Evolutionary conservation across 2,113 vertebrate genomes (phyloP).

Genomic region (Asarcornis scutulata): DNA sequence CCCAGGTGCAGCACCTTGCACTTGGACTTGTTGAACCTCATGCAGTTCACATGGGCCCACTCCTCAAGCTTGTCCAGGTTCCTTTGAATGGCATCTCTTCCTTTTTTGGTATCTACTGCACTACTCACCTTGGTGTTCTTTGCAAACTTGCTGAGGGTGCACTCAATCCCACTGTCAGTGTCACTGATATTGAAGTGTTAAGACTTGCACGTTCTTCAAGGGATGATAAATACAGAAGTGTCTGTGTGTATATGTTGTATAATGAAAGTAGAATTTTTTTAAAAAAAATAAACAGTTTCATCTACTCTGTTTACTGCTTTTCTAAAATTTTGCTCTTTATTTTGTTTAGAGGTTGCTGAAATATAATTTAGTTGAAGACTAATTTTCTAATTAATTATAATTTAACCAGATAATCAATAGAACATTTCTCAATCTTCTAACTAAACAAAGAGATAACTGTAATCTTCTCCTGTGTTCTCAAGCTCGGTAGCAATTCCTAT

Average conservation of each 20-base stretch:
- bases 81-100: no score
- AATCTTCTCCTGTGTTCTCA: background rate
- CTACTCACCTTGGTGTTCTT: no score
- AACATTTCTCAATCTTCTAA: background rate
- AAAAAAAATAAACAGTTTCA: background rate
- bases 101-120: no score
- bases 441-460: background rate
- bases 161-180: no score
- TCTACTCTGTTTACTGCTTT: background rate
- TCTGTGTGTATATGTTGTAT: background rate
- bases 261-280: background rate
- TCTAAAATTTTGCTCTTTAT: background rate
- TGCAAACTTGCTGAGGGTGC: no score
- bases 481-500: background rate
- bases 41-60: no score
- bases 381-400: slow-evolving; percentile 40
- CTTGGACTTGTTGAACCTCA: no score
- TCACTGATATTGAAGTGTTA: background rate
- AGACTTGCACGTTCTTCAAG: background rate
- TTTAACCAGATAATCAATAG: background rate
- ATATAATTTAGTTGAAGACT: background rate
- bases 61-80: no score
- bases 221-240: background rate
- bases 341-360: background rate
- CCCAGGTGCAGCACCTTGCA: no score